Conservation (phyloP, 2,113 vertebrate genomes). For the Electrona antarctica region DNA sequence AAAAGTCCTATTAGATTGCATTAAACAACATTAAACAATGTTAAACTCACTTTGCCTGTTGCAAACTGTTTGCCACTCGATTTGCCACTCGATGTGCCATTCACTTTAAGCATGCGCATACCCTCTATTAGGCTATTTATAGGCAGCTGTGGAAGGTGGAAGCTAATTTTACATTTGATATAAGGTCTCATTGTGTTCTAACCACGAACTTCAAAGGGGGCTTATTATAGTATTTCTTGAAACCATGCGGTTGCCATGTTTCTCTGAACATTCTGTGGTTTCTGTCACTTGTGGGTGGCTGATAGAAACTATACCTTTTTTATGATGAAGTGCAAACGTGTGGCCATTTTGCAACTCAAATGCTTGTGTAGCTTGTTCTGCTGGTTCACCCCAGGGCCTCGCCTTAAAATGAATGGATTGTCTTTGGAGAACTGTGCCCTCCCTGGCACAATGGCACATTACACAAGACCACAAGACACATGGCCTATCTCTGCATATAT, state of each 20-base stretch:
- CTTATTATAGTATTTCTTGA: constrained; percentile 35
- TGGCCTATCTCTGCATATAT: constrained; percentile 17
- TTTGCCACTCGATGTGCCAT: too few relatives aligned
- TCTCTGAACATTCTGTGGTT: constrained; percentile 13
- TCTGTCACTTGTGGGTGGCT: constrained; percentile 31
- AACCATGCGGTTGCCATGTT: constrained; percentile 33
- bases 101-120: too few relatives aligned
- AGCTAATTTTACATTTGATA: constrained; percentile 13
- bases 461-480: neutral
- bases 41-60: too few relatives aligned
- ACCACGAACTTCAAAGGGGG: constrained; percentile 41
- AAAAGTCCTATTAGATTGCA: too few relatives aligned
- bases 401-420: constrained; percentile 46
- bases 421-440: constrained; percentile 44
- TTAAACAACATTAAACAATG: too few relatives aligned
- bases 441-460: constrained; percentile 17
- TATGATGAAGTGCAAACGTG: constrained; percentile 5
- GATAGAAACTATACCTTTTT: constrained; percentile 23
- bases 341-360: constrained; percentile 34
- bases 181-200: constrained; percentile 1
- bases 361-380: constrained; percentile 38
- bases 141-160: constrained; percentile 15
- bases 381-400: constrained; percentile 13
- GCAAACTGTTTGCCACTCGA: too few relatives aligned
- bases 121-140: constrained; percentile 26